Evolutionary conservation across 2,888 invertebrate genomes (phyloP).

Genomic region (Pemphredon lugubris): DNA sequence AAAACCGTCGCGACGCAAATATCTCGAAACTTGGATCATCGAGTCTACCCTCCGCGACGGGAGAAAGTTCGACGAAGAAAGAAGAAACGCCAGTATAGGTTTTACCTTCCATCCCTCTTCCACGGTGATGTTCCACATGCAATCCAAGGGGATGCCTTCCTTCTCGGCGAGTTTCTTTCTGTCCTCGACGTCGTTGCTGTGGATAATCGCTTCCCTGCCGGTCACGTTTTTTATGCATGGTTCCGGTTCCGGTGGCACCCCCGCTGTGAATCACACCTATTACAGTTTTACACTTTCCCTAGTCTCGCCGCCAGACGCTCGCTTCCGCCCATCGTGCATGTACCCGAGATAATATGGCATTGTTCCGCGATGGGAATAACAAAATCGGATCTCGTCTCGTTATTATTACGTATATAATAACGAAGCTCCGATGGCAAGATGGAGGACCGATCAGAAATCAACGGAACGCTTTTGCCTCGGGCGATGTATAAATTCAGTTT

Average conservation of each 20-base stretch:
- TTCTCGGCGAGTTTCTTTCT: slow-evolving; percentile 82
- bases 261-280: slow-evolving; percentile 75
- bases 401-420: too few relatives aligned
- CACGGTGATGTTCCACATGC: slow-evolving; percentile 88
- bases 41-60: too few relatives aligned
- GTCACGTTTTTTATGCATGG: slow-evolving; percentile 84
- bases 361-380: too few relatives aligned
- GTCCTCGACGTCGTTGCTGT: slow-evolving; percentile 83
- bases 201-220: slow-evolving; percentile 82
- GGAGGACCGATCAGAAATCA: too few relatives aligned
- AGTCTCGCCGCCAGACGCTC: not conserved
- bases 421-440: too few relatives aligned
- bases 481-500: too few relatives aligned
- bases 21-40: too few relatives aligned
- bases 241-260: slow-evolving; percentile 82
- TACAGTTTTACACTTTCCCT: slow-evolving; percentile 61
- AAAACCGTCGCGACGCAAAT: too few relatives aligned
- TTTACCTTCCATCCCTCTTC: slow-evolving; percentile 85
- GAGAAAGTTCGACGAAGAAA: too few relatives aligned
- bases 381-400: too few relatives aligned
- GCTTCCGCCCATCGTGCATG: not conserved
- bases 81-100: not conserved
- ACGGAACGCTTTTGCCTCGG: too few relatives aligned
- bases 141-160: slow-evolving; percentile 86
- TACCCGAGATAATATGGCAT: too few relatives aligned